Evolutionary conservation across 2,888 invertebrate genomes (phyloP), one percentile per base, ranked within the genome.

Genomic region (Gastracanthus pulcherrimus): DNA sequence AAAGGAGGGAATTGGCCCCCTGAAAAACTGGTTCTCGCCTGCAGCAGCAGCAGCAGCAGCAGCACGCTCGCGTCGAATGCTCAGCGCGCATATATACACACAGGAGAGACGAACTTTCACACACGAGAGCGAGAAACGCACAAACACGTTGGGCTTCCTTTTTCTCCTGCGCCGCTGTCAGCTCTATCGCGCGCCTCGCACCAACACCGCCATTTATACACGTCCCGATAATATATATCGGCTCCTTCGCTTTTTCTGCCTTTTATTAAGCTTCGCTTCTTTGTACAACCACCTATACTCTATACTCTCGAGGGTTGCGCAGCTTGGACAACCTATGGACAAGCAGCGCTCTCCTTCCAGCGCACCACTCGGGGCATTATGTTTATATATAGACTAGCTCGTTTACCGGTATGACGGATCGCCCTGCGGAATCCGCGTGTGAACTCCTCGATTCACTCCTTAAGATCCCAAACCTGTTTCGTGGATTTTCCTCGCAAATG

Each of bases 161-260:
- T 70, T 19, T 80, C 45, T 76, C 66, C 81, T 81, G 81, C 76
- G 29, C 36, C 31, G 64, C 66, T 13, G 36, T 26, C 31, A 36
- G 19, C 58, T 34, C 74, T 64, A 69, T 69, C 66, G 78, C 55
- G 45, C 41, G n/a, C 70, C 70, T 80, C 84, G 69, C 70, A 75
- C 62, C 75, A 80, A 80, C 71, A 84, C 84, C 78, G 80, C 82
- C 84, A 85, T 84, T 86, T 85, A 82, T 84, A 84, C 83, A 81
- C 86, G 86, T 85, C 85, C 76, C 86, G 86, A 88, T 88, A 88
- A 89, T 89, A 88, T 89, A 87, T 87, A 89, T 89, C 87, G 86
- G 86, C 85, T 84, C 83, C 85, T 86, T 86, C 84, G 86, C 85
- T 86, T 87, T 86, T 88, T 87, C 83, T 85, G 83, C 86, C 29